Conservation (phyloP, 2,113 vertebrate species). For the Malurus elegans region DNA sequence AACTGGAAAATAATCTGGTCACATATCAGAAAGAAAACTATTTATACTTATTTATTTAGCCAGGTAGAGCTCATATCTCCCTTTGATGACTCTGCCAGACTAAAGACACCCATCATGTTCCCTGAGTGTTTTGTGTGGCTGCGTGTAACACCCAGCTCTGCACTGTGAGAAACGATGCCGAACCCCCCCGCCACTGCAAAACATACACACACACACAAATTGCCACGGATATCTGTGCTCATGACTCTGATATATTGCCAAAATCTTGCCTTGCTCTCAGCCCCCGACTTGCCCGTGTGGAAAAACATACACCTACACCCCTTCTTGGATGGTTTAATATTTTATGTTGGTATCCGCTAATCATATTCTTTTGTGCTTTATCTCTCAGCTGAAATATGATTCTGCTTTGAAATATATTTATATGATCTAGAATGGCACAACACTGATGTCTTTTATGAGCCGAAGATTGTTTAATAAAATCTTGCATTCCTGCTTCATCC, state of each 20-base stretch:
- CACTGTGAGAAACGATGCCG: background rate
- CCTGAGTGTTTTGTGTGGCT: rapidly evolving
- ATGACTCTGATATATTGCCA: background rate
- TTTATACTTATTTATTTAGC: constrained; percentile 78
- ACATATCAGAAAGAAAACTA: constrained; percentile 81
- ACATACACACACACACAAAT: background rate
- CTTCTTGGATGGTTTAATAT: constrained; percentile 13
- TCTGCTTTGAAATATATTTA: constrained; percentile 64
- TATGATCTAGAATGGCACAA: constrained; percentile 63
- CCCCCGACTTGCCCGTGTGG: background rate
- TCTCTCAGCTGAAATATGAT: constrained; percentile 53
- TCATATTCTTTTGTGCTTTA: constrained; percentile 41
- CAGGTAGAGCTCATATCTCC: constrained; percentile 57
- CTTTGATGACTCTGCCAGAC: background rate
- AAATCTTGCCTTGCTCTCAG: background rate
- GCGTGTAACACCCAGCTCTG: background rate
- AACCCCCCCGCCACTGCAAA: background rate
- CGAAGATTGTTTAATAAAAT: constrained; percentile 66
- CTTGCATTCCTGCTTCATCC: constrained; percentile 58
- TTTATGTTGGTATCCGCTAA: background rate
- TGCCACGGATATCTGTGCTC: background rate
- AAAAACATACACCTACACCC: background rate
- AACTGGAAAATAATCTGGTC: constrained; percentile 84
- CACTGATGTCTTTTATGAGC: constrained; percentile 63
- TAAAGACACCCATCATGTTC: background rate